Evolutionary conservation across 2,888 invertebrate genomes (phyloP).

Genomic region (Plagodis dolabraria): DNA sequence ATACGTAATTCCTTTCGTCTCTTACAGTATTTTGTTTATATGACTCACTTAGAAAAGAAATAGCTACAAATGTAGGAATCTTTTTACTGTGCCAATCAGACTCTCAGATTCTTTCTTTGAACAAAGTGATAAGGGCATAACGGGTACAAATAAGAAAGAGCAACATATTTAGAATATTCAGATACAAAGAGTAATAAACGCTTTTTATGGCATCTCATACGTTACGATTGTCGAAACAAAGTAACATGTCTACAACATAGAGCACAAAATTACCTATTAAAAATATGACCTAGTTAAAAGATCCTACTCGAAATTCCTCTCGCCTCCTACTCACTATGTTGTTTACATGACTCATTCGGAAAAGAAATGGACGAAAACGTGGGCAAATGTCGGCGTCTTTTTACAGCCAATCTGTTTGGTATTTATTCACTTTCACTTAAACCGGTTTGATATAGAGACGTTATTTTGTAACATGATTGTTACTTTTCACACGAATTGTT

Average conservation of each 20-base stretch:
- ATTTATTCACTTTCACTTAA: slow-evolving; percentile 27
- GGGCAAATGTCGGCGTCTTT: not conserved
- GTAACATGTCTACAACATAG: too few species aligned
- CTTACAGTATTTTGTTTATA: slow-evolving; percentile 19
- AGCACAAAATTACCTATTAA: too few species aligned
- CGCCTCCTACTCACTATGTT: slow-evolving; percentile 12
- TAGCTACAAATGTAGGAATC: slow-evolving; percentile 10
- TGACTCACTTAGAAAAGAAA: slow-evolving; percentile 26
- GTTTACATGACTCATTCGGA: slow-evolving; percentile 25
- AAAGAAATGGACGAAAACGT: slow-evolving; percentile 23
- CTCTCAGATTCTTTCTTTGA: too few species aligned
- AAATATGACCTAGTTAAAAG: not conserved
- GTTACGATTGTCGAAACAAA: too few species aligned
- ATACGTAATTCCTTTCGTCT: slow-evolving; percentile 3
- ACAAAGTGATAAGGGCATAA: too few species aligned
- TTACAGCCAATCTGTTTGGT: slow-evolving; percentile 4
- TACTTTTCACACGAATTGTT: not conserved
- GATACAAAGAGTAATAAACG: too few species aligned
- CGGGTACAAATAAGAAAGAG: too few species aligned
- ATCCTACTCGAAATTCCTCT: slow-evolving; percentile 5
- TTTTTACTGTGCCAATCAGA: too few species aligned
- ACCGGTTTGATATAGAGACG: slow-evolving; percentile 2
- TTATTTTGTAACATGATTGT: slow-evolving; percentile 2
- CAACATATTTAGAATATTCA: too few species aligned
- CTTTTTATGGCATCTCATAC: too few species aligned